phyloP scores from a whole-genome alignment of 2,888 invertebrate genomes.

The Auanema sp. region DNA sequence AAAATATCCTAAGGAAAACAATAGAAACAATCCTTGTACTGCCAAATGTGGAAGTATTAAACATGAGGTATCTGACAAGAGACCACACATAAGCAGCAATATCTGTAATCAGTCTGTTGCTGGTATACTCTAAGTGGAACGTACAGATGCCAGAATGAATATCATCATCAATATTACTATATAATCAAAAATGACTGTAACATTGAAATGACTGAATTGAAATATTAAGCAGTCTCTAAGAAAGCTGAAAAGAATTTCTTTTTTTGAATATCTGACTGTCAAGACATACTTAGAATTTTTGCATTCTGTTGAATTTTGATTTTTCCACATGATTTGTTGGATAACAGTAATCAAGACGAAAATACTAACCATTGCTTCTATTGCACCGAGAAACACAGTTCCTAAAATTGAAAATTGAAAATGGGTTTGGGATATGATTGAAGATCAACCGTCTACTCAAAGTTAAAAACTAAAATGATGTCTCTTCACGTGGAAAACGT shows the following conservation, averaged over 20 bases:
- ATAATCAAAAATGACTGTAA: slow-evolving; percentile 57
- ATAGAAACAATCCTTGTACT: slow-evolving; percentile 51
- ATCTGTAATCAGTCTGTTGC: slow-evolving; percentile 32
- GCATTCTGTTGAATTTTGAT: slow-evolving; percentile 37
- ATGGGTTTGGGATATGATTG: neutral
- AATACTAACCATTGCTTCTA: slow-evolving; percentile 46
- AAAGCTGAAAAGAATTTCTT: slow-evolving; percentile 33
- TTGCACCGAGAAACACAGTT: slow-evolving; percentile 52
- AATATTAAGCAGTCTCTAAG: slow-evolving; percentile 53
- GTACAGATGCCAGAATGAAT: slow-evolving; percentile 51
- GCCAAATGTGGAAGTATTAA: slow-evolving; percentile 56
- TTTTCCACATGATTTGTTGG: slow-evolving; percentile 54
- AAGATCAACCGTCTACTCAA: neutral
- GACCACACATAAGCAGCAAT: slow-evolving; percentile 54
- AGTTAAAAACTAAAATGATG: neutral
- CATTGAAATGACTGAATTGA: slow-evolving; percentile 56
- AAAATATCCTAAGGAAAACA: slow-evolving; percentile 57
- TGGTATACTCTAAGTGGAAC: slow-evolving; percentile 1
- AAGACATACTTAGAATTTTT: slow-evolving; percentile 7
- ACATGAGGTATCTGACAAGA: slow-evolving; percentile 48
- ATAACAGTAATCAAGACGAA: slow-evolving; percentile 43
- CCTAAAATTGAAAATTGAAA: slow-evolving; percentile 27
- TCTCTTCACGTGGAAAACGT: too few species aligned
- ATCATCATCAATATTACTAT: slow-evolving; percentile 53
- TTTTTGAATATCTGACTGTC: neutral